Evolutionary conservation across 2,888 invertebrate species (phyloP), one percentile per base, ranked within the genome.

Genomic region (Chironomus tentans): DNA sequence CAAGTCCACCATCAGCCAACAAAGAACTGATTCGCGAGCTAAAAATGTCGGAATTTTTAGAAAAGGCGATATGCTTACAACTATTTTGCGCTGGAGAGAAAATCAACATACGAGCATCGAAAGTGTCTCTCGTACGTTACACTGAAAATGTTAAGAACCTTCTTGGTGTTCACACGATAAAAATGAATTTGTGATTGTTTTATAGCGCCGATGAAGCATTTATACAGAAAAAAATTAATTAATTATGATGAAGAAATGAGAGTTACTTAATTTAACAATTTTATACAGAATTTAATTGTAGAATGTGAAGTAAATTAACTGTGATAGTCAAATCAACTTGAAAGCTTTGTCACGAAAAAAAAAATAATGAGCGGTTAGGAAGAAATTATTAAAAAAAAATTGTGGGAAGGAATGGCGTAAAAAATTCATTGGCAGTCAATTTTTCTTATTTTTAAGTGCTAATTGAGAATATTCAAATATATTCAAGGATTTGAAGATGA

Each of bases 131-230:
- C 76, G 90, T 95, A 79, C 89, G 91, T 82, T 93, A 94, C 85
- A 94, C 93, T 80, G 93, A 94, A 81, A 91, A 90, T 82, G 91
- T 95, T 79, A 88, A 89, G 80, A 91, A 92, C 84, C 87, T 94
- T 82, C 87, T 94, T 80, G 92, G 91, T 82, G 91, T 94, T 77
- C 93, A 94, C 84, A 90, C 90, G 78, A 88, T 91, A 78, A 85
- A 88, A 85, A 87, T 88, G 86, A 65, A 24, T 13, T 21, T 65
- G 65, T 87, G 87, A 82, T 48, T 47, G 22, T 47, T 56, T 71
- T 73, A 38, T 46, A 47, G 15, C 47, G 48, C 22, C 47, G 28
- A 68, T 13, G 68, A 68, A 68, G 56, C 65, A 68, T 74, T 74
- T 62, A 68, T 62, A 13, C 24, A 46, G 15, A 12, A n/a, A 12